phyloP scores from a whole-genome alignment of 2,797 vertebrate species.

The Lacerta viridis region DNA sequence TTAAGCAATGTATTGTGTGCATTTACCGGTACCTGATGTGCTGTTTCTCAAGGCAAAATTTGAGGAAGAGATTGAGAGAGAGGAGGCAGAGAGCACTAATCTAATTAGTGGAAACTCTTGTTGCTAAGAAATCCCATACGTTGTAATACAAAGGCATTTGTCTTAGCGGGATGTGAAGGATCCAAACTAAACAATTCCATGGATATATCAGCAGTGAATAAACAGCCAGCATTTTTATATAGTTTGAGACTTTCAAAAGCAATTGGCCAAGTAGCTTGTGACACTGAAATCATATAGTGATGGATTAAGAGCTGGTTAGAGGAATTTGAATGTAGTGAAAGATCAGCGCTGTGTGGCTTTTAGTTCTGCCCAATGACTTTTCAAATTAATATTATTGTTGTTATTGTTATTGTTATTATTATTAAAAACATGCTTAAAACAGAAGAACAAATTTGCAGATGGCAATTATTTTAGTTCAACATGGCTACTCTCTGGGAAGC shows the following conservation, averaged over 20 bases:
- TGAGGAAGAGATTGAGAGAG: neutral
- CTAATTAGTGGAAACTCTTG: constrained; percentile 11
- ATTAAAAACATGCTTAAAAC: neutral
- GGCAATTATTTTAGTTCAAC: constrained; percentile 15
- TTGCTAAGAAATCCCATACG: constrained; percentile 20
- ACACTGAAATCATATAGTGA: neutral
- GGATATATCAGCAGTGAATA: constrained; percentile 3
- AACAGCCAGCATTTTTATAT: constrained; percentile 1
- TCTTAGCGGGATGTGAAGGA: neutral
- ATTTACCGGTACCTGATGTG: neutral
- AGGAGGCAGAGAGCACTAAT: neutral
- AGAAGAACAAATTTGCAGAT: constrained; percentile 35
- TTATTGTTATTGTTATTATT: no score
- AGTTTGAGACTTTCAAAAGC: constrained; percentile 3
- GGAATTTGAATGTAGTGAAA: neutral
- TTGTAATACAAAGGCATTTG: neutral
- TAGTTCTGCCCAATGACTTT: neutral
- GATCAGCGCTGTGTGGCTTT: neutral
- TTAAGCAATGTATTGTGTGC: neutral
- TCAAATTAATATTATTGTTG: no score
- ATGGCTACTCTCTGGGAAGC: constrained; percentile 13
- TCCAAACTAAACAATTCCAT: neutral
- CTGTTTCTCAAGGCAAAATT: neutral
- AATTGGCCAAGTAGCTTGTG: neutral
- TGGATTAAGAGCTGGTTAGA: constrained; percentile 6